Evolutionary conservation across 1,140 invertebrate genomes (phyloP).

Genomic region (Orius insidiosus): DNA sequence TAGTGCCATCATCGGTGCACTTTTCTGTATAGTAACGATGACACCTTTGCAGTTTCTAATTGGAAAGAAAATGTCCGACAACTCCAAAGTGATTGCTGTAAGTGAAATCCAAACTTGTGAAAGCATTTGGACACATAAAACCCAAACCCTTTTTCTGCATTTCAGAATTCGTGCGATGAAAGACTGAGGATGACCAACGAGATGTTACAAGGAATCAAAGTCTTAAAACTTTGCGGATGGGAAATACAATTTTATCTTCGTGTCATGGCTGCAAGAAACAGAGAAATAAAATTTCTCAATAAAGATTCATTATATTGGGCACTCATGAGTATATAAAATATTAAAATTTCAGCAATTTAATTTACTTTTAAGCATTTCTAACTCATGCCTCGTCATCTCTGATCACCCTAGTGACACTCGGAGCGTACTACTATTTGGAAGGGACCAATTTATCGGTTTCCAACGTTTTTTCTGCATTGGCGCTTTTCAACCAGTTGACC

Average conservation of each 20-base stretch:
- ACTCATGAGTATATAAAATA: constrained; percentile 41
- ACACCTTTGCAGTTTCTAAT: constrained; percentile 53
- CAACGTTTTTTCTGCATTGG: constrained; percentile 54
- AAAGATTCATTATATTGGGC: constrained; percentile 58
- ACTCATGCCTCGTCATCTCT: constrained; percentile 55
- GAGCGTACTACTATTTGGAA: constrained; percentile 39
- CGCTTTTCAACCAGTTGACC: constrained; percentile 62
- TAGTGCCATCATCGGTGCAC: constrained; percentile 58
- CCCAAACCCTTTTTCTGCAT: constrained; percentile 5
- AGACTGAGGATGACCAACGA: constrained; percentile 59
- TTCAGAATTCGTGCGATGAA: constrained; percentile 48
- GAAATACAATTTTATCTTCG: constrained; percentile 51
- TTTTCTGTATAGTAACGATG: constrained; percentile 45
- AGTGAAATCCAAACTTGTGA: constrained; percentile 22
- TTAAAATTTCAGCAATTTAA: constrained; percentile 2
- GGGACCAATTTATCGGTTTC: constrained; percentile 40
- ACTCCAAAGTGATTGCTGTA: constrained; percentile 48
- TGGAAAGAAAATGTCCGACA: constrained; percentile 50
- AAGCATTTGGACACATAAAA: too few relatives aligned
- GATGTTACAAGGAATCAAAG: constrained; percentile 59
- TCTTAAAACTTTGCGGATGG: constrained; percentile 70
- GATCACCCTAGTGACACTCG: constrained; percentile 53
- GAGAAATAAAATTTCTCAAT: constrained; percentile 53
- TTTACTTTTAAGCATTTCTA: constrained; percentile 39
- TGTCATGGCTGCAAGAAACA: constrained; percentile 42